A percentile compares a stretch with the other conserved stretches of the same genome.
phyloP scores from a whole-genome alignment of 2,888 invertebrate species.

The Harpalus rubripes region DNA sequence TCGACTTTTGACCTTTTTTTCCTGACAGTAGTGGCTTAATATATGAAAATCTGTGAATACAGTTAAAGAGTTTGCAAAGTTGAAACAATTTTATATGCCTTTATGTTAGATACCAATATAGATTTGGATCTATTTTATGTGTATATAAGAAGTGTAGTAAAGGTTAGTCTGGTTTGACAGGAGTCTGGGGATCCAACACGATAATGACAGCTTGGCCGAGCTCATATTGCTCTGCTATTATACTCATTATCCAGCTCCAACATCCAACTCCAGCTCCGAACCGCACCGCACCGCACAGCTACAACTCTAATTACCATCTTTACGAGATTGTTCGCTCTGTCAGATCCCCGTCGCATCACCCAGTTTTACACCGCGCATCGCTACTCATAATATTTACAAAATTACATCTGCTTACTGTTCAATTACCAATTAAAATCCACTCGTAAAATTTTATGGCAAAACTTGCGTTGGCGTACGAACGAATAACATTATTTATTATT shows the following conservation, averaged over 20 bases:
- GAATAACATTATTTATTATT: conserved; percentile 52
- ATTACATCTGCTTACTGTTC: conserved; percentile 7
- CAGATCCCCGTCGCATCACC: conserved; percentile 21
- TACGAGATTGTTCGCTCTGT: conserved; percentile 47
- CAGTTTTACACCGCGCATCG: background rate
- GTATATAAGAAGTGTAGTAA: background rate
- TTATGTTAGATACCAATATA: background rate
- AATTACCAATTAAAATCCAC: conserved; percentile 19
- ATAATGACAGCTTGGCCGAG: conserved; percentile 56
- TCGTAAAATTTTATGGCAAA: conserved; percentile 49
- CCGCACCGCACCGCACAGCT: conserved; percentile 7
- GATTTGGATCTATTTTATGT: background rate
- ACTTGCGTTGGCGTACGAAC: conserved; percentile 26
- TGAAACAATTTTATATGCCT: no score
- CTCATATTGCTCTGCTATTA: conserved; percentile 61
- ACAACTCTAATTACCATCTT: conserved; percentile 35
- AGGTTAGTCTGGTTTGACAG: conserved; percentile 26
- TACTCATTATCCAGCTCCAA: conserved; percentile 49
- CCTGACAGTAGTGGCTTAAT: no score
- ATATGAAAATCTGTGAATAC: no score
- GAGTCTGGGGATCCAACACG: conserved; percentile 43
- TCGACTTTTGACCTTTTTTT: no score
- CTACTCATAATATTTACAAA: conserved; percentile 15
- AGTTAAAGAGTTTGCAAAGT: no score
- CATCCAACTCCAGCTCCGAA: conserved; percentile 20